These are phyloP conservation scores for Sialis lutaria DNA, from an alignment of 2,888 invertebrate species.

Conservation along the genomic window DNA sequence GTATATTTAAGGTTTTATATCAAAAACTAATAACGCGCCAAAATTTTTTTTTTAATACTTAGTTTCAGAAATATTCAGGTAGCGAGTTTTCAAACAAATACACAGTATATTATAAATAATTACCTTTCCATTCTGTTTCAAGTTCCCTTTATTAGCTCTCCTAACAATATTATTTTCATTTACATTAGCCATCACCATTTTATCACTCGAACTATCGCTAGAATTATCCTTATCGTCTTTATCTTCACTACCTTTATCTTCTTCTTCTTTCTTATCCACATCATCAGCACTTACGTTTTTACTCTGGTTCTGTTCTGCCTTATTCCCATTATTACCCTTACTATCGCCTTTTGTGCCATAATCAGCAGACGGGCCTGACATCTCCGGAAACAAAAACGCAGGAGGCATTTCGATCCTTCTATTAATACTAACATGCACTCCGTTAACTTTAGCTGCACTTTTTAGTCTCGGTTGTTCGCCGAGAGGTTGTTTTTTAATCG, in stretches of 20 bases:
- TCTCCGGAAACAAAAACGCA: constrained; percentile 62
- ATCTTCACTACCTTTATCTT: constrained; percentile 16
- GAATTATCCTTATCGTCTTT: constrained; percentile 19
- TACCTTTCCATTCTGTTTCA: constrained; percentile 56
- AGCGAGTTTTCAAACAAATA: no score
- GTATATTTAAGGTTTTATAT: no score
- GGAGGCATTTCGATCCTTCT: constrained; percentile 70
- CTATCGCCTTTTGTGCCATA: constrained; percentile 21
- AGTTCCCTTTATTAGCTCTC: constrained; percentile 59
- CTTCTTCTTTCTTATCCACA: constrained; percentile 11
- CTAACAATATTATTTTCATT: constrained; percentile 38
- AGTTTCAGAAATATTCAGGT: no score
- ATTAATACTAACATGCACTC: constrained; percentile 49
- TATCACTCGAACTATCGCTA: constrained; percentile 10
- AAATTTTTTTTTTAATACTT: no score
- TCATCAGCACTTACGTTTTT: constrained; percentile 3
- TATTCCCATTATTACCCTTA: constrained; percentile 8
- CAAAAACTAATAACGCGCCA: no score
- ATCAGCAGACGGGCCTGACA: constrained; percentile 42
- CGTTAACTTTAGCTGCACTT: constrained; percentile 36
- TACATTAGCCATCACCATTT: constrained; percentile 28
- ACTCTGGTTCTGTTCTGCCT: constrained; percentile 3
- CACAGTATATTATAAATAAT: no score
- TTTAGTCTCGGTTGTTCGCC: constrained; percentile 65
- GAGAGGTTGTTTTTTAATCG: constrained; percentile 66